phyloP scores from a whole-genome alignment of 2,113 vertebrate species.

The Hippocampus comes region DNA sequence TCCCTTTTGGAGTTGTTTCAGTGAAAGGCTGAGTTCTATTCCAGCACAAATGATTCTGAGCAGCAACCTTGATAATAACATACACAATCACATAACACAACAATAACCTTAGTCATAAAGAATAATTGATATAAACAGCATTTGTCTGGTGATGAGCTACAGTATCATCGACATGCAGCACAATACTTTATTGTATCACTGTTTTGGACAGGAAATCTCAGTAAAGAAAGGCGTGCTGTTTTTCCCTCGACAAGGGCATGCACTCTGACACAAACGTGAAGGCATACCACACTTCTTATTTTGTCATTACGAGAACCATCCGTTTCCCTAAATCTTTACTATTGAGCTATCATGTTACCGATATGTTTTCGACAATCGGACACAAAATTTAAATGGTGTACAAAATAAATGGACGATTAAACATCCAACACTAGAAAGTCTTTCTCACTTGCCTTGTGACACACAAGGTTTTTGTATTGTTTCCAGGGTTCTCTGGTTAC shows the following conservation, averaged over 20 bases:
- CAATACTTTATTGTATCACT: background rate
- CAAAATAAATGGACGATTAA: slow-evolving; percentile 43
- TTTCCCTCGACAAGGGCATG: background rate
- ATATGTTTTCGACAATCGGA: too few species aligned
- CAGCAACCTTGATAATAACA: background rate
- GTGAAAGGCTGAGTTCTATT: slow-evolving; percentile 12
- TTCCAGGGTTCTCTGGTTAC: background rate
- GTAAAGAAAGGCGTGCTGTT: background rate
- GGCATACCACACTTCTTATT: background rate
- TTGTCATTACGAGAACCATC: too few species aligned
- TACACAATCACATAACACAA: too few species aligned
- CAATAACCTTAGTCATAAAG: background rate
- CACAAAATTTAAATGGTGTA: slow-evolving; percentile 27
- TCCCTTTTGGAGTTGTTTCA: slow-evolving; percentile 30
- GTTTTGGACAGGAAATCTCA: background rate
- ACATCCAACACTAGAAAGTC: slow-evolving; percentile 19
- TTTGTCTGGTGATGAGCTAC: background rate
- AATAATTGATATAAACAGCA: background rate
- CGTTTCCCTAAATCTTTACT: background rate
- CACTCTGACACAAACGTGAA: background rate
- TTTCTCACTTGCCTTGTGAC: background rate
- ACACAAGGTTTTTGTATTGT: background rate
- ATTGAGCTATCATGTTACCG: too few species aligned
- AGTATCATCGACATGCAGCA: background rate
- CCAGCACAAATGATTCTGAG: background rate